A percentile compares a stretch with the other conserved stretches of the same genome.
Conservation (phyloP, 1,140 invertebrate species). For the Drosophila simulans region DNA sequence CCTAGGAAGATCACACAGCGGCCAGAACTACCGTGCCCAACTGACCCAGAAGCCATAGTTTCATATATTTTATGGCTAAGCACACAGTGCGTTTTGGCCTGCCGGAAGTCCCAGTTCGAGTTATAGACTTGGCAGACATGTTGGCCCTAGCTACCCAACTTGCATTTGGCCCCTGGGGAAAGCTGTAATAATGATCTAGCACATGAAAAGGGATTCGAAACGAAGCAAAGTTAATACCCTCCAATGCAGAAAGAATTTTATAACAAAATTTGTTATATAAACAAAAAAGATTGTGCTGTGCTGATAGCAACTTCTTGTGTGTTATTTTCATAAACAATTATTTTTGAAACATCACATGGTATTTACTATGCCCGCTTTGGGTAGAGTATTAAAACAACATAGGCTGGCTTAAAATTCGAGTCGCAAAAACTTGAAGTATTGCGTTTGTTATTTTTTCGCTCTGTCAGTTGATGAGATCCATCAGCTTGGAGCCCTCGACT, state of each 20-base stretch:
- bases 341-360: too few species aligned
- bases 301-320: too few species aligned
- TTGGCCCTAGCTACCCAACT: slow-evolving; percentile 27
- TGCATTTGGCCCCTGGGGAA: slow-evolving; percentile 3
- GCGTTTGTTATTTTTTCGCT: slow-evolving; percentile 33
- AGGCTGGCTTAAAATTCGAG: background rate
- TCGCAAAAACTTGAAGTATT: slow-evolving; percentile 35
- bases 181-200: slow-evolving; percentile 19
- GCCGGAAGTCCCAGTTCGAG: slow-evolving; percentile 29
- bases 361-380: background rate
- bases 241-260: too few species aligned
- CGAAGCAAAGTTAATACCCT: slow-evolving; percentile 6
- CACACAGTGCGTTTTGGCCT: slow-evolving; percentile 25
- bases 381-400: slow-evolving; percentile 47
- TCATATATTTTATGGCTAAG: slow-evolving; percentile 67
- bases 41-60: slow-evolving; percentile 76
- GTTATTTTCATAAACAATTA: too few species aligned
- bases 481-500: slow-evolving; percentile 39
- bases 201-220: background rate
- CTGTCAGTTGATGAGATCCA: slow-evolving; percentile 53
- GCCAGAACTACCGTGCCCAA: slow-evolving; percentile 75
- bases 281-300: too few species aligned
- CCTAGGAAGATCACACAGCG: slow-evolving; percentile 43
- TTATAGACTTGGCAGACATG: slow-evolving; percentile 15
- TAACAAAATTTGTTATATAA: too few species aligned